A percentile compares a stretch with the other conserved stretches of the same genome.
Evolutionary conservation across 2,888 invertebrate genomes (phyloP).

Genomic region (Spodoptera picta): DNA sequence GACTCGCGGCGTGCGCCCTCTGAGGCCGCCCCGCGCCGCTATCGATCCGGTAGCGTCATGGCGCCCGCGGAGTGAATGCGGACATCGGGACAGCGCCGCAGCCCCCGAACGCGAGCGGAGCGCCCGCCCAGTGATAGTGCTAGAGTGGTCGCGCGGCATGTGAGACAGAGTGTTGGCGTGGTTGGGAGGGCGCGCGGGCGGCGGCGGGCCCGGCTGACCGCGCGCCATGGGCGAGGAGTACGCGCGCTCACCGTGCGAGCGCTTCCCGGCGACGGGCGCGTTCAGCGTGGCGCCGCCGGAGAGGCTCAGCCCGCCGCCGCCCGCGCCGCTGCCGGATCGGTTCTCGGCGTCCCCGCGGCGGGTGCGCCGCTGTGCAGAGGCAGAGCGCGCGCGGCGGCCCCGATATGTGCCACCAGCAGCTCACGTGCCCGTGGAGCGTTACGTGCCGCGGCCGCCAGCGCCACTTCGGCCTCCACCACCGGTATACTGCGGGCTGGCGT

Average conservation of each 20-base stretch:
- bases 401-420: slow-evolving; percentile 91
- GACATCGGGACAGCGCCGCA: slow-evolving; percentile 82
- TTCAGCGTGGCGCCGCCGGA: slow-evolving; percentile 91
- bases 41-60: slow-evolving; percentile 86
- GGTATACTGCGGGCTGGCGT: slow-evolving; percentile 87
- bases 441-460: slow-evolving; percentile 90
- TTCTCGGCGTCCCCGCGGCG: slow-evolving; percentile 88
- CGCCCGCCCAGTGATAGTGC: slow-evolving; percentile 79
- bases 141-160: slow-evolving; percentile 82
- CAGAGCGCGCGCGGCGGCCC: slow-evolving; percentile 90
- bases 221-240: slow-evolving; percentile 88
- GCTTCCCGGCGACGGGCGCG: slow-evolving; percentile 87
- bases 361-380: slow-evolving; percentile 90
- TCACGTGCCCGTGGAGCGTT: slow-evolving; percentile 92
- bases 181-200: slow-evolving; percentile 84
- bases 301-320: slow-evolving; percentile 90
- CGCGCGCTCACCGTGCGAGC: slow-evolving; percentile 87
- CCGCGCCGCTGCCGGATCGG: slow-evolving; percentile 89
- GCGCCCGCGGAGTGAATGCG: slow-evolving; percentile 87
- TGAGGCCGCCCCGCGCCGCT: slow-evolving; percentile 85
- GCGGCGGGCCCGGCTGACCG: slow-evolving; percentile 85
- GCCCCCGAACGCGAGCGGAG: slow-evolving; percentile 76
- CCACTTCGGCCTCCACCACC: slow-evolving; percentile 84
- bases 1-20: slow-evolving; percentile 77
- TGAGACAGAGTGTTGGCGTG: slow-evolving; percentile 79